Conservation (phyloP, 2,797 vertebrate genomes). For the Premnoplex brunnescens region DNA sequence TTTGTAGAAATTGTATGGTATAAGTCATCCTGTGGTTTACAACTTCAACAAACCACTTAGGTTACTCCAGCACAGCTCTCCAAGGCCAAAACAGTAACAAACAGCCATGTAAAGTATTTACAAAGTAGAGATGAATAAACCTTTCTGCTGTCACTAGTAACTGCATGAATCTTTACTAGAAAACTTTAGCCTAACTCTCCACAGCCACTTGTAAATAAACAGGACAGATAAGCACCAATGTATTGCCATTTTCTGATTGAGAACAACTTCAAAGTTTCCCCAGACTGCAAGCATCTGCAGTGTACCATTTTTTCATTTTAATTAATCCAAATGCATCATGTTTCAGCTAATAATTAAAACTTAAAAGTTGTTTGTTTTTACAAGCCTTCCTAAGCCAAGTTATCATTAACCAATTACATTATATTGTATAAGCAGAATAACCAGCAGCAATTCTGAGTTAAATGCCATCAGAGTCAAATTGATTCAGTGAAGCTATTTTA, state of each 20-base stretch:
- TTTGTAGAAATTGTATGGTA: not conserved
- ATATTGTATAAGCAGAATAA: not conserved
- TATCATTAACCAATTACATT: not conserved
- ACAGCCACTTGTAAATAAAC: not conserved
- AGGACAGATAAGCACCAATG: not conserved
- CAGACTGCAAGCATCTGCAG: not conserved
- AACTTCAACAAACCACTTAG: not conserved
- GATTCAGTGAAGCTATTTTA: not conserved
- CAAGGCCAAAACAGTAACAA: not conserved
- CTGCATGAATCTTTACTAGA: not conserved
- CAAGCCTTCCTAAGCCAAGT: not conserved
- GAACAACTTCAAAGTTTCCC: not conserved
- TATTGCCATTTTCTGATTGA: not conserved
- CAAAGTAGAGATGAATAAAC: not conserved
- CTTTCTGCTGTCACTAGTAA: not conserved
- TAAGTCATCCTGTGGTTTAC: slow-evolving; percentile 1
- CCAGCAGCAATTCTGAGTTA: not conserved
- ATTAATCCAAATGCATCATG: not conserved
- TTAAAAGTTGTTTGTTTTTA: not conserved
- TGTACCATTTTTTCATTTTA: not conserved
- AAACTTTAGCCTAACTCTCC: not conserved
- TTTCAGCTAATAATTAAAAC: slow-evolving; percentile 34
- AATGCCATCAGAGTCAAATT: not conserved
- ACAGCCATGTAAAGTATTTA: not conserved
- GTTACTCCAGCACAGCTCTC: not conserved